Evolutionary conservation across 1,140 invertebrate genomes (phyloP).

Genomic region (Venturia canescens): DNA sequence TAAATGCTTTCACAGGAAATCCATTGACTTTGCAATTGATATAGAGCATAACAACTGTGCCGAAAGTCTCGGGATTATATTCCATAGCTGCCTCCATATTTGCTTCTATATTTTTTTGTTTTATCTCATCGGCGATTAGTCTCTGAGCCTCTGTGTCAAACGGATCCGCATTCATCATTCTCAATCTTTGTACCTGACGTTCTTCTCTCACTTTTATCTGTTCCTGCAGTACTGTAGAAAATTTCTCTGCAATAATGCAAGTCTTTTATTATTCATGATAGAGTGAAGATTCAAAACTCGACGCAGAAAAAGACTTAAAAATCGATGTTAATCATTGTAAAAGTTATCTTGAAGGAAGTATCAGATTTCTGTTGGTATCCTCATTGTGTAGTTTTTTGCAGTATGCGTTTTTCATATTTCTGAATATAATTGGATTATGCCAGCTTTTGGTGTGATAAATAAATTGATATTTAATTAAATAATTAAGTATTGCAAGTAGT

Average conservation of each 20-base stretch:
- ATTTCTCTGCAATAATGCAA: conserved; percentile 81
- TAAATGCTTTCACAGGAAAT: conserved; percentile 97
- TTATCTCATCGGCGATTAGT: conserved; percentile 96
- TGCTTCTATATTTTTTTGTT: conserved; percentile 96
- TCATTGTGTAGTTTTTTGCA: no score
- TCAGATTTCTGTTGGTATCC: no score
- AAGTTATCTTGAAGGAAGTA: no score
- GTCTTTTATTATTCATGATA: not conserved
- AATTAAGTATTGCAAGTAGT: not conserved
- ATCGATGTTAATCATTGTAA: no score
- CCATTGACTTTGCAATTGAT: conserved; percentile 98
- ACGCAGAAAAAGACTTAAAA: no score
- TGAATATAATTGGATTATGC: no score
- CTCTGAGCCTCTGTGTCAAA: conserved; percentile 96
- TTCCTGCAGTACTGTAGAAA: conserved; percentile 88
- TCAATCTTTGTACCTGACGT: conserved; percentile 87
- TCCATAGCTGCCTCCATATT: conserved; percentile 99
- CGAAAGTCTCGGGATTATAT: conserved; percentile 98
- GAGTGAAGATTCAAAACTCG: not conserved
- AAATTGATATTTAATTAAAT: no score
- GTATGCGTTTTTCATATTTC: no score
- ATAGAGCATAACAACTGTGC: conserved; percentile 97
- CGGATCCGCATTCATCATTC: conserved; percentile 95
- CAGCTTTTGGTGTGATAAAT: no score
- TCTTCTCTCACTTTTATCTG: conserved; percentile 88